Conservation (phyloP, 64 coral and sea anemone species). For the Orbicella faveolata region DNA sequence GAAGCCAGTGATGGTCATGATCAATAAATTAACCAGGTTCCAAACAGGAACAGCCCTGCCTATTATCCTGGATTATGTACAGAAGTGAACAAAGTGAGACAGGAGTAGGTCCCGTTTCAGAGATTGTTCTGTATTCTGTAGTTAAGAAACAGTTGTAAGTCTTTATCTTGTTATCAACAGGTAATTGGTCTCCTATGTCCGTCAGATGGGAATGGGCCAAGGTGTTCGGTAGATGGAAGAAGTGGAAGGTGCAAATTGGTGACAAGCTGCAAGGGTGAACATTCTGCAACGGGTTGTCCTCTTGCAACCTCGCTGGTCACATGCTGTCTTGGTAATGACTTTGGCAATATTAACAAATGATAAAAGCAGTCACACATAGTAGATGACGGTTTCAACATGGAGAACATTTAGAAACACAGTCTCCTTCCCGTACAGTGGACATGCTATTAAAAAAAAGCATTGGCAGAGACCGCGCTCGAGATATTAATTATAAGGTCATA, state of each 20-base stretch:
- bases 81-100: no score
- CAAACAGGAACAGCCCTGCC: no score
- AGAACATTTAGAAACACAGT: no score
- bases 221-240: constrained; percentile 5
- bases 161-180: background rate
- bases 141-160: background rate
- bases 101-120: no score
- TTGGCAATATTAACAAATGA: no score
- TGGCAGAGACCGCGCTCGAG: background rate
- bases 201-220: constrained; percentile 29
- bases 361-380: no score
- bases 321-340: constrained; percentile 49
- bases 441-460: background rate
- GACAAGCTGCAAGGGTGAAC: constrained; percentile 29
- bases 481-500: background rate
- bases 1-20: no score
- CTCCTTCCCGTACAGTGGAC: no score
- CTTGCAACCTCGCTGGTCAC: constrained; percentile 9
- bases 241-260: constrained; percentile 32
- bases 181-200: constrained; percentile 35
- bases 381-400: no score
- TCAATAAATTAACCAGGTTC: no score
- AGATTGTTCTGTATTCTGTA: no score
- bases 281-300: background rate
- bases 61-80: no score